Evolutionary conservation across 2,113 vertebrate genomes (phyloP), one percentile per base, ranked within the genome.

Genomic region (Lepidiolamprologus cunningtoni): DNA sequence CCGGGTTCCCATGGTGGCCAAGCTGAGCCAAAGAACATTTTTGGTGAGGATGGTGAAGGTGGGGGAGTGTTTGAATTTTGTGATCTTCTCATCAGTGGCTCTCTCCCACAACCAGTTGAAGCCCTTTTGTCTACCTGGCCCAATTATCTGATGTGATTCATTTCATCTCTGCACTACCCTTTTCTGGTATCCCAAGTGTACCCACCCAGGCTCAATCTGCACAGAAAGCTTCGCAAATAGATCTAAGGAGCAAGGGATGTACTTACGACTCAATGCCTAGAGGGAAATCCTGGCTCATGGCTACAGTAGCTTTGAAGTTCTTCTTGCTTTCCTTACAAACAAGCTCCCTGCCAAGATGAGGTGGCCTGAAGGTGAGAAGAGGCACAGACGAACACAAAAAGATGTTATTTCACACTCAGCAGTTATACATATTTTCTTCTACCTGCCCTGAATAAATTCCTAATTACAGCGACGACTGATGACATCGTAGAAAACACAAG

Each of bases 251-350:
- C 73, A 53, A 73, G 53, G 61, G 76, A 42, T 89, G 84, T 86
- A 93, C 98, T 98, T 96, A 99, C 98, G 97, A 98, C 93, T 99
- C 98, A 1, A 99, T 98, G 92, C 97, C 97, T 58, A 99, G 93
- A 86, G 98, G 98, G 88, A 99, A 99, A 73, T 99, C 98, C 95
- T 98, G 98, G 97, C 98, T 99, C 98, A 99, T 99, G 87, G 98
- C 98, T 94, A 99, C 97, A 0, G 97, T 98, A 82, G 98, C 98
- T 96, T 99, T 99, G 95, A 99, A 99, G 40, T 97, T 98, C 95
- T 99, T 99, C 96, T 98, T 98, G 96, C 97, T 99, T 86, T 99
- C 98, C 94, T 99, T 99, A 94, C 98, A 99, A 82, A 98, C 96
- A 52, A 98, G 96, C 92, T 99, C 98, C 93, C 98, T 97, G 52